These are phyloP conservation scores for Hozukius guyotensis DNA, from an alignment of 2,797 vertebrate species.

Conservation along the genomic window DNA sequence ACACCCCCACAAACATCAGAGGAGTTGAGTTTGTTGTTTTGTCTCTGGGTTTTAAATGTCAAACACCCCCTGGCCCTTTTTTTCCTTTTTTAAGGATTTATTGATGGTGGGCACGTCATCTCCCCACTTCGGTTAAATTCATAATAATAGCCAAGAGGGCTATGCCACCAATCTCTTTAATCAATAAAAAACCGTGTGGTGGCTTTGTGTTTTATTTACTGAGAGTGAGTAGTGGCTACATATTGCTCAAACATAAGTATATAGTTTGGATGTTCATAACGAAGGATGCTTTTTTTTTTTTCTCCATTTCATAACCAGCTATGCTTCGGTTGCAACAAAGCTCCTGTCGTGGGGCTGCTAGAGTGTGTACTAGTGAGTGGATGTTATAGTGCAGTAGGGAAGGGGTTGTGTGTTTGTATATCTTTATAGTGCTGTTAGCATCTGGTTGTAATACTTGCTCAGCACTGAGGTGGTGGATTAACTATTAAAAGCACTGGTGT, in stretches of 20 bases:
- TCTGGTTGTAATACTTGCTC: constrained; percentile 33
- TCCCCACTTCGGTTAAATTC: constrained; percentile 3
- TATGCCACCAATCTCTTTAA: constrained; percentile 29
- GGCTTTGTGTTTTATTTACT: constrained; percentile 29
- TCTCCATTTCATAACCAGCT: constrained; percentile 40
- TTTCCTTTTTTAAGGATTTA: constrained; percentile 11
- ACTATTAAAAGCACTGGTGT: constrained; percentile 52
- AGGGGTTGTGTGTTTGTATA: constrained; percentile 23
- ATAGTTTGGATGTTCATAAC: constrained; percentile 34
- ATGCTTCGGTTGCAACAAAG: constrained; percentile 54
- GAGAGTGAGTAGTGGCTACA: constrained; percentile 1
- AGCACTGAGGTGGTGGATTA: constrained; percentile 30
- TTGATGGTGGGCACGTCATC: constrained; percentile 26
- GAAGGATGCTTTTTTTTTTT: constrained; percentile 22
- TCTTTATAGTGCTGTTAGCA: constrained; percentile 37
- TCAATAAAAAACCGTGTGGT: constrained; percentile 37
- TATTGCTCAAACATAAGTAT: constrained; percentile 6
- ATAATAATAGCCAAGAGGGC: constrained; percentile 11
- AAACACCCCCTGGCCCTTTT: neutral
- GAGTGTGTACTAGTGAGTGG: constrained; percentile 25
- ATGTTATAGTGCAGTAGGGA: constrained; percentile 25
- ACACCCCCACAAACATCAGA: constrained; percentile 11
- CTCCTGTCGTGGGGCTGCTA: constrained; percentile 28
- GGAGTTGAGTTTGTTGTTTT: constrained; percentile 24
- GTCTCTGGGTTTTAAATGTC: constrained; percentile 30